phyloP scores from a whole-genome alignment of 2,888 invertebrate genomes.

The Agrotis exclamationis region DNA sequence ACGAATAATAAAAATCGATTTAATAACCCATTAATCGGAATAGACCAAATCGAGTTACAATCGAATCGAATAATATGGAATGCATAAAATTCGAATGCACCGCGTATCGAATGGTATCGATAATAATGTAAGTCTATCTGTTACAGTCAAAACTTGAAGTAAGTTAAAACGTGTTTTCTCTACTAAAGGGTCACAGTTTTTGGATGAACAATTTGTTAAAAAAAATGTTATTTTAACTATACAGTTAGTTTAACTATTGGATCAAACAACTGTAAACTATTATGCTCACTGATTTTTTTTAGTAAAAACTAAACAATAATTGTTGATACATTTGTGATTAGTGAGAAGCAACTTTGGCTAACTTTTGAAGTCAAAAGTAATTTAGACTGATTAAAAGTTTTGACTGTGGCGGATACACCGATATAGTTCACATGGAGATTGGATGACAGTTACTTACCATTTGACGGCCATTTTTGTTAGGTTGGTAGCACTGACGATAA shows the following conservation, averaged over 20 bases:
- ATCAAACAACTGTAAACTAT: no score
- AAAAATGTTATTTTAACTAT: no score
- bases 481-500: constrained; percentile 59
- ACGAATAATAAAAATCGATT: constrained; percentile 61
- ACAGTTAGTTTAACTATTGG: no score
- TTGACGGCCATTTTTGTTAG: constrained; percentile 48
- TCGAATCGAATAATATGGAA: constrained; percentile 68
- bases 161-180: not conserved
- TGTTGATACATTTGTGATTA: no score
- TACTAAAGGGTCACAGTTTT: not conserved
- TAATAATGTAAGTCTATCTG: constrained; percentile 58
- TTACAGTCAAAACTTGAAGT: constrained; percentile 1
- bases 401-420: constrained; percentile 47
- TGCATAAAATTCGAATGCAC: constrained; percentile 64
- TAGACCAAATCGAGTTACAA: constrained; percentile 63
- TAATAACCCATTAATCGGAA: constrained; percentile 67
- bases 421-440: constrained; percentile 56
- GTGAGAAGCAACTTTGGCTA: no score
- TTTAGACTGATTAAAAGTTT: not conserved
- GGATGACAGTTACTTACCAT: constrained; percentile 44
- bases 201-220: no score
- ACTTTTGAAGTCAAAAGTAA: not conserved
- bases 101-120: constrained; percentile 66
- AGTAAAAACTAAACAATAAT: no score
- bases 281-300: no score